Conservation (phyloP, 1,140 invertebrate species). For the Ips nitidus region DNA sequence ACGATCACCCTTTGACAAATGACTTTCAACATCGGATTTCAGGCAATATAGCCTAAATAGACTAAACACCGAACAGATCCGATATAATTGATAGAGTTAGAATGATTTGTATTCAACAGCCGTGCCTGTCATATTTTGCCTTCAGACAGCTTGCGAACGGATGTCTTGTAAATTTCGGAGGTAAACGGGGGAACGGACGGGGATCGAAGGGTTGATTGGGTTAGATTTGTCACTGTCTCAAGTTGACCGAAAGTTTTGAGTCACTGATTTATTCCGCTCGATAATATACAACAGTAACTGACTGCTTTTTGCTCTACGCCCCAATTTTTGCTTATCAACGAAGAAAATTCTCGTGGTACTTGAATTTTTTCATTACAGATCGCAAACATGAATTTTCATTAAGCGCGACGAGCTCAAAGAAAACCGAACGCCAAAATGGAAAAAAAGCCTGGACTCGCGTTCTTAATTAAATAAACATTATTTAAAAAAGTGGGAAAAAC, state of each 20-base stretch:
- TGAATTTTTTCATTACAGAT: constrained; percentile 14
- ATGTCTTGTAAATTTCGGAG: constrained; percentile 33
- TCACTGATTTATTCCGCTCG: constrained; percentile 16
- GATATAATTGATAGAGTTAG: constrained; percentile 34
- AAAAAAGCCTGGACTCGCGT: constrained; percentile 14
- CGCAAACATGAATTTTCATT: constrained; percentile 18
- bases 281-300: not conserved
- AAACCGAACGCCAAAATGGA: constrained; percentile 19
- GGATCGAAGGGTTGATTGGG: constrained; percentile 30
- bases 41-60: constrained; percentile 27
- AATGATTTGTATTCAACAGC: constrained; percentile 35
- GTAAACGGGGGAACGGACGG: constrained; percentile 7
- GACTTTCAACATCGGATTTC: constrained; percentile 20
- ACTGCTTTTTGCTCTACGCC: too few relatives aligned
- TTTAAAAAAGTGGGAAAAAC: constrained; percentile 23
- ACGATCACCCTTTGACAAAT: constrained; percentile 24
- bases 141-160: constrained; percentile 29
- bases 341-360: not conserved
- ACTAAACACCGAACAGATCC: constrained; percentile 27
- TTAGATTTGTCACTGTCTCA: constrained; percentile 34
- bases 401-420: constrained; percentile 12
- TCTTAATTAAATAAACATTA: constrained; percentile 29
- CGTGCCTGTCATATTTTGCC: constrained; percentile 29
- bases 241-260: constrained; percentile 31
- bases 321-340: too few relatives aligned